Evolutionary conservation across 2,888 invertebrate species (phyloP).

Genomic region (Hydriomena furcata): DNA sequence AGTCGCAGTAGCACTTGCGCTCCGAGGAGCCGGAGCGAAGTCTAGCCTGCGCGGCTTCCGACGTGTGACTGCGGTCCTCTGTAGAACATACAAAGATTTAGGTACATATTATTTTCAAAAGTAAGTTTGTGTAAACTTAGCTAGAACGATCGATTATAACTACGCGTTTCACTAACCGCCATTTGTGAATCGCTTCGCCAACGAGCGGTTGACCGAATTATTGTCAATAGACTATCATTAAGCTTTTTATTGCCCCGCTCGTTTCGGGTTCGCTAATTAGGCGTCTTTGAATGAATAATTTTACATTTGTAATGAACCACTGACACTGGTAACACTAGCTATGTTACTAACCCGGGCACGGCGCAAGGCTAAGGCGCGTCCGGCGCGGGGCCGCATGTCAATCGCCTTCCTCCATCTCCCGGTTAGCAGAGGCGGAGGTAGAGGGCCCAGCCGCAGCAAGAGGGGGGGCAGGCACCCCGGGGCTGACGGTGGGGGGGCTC

Average conservation of each 20-base stretch:
- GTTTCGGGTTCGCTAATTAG: too few species aligned
- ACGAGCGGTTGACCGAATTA: too few species aligned
- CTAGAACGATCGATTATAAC: too few species aligned
- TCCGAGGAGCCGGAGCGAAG: neutral
- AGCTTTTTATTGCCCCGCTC: too few species aligned
- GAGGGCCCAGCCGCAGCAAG: slow-evolving; percentile 12
- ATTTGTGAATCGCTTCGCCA: too few species aligned
- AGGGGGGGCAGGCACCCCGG: slow-evolving; percentile 29
- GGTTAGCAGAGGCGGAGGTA: neutral
- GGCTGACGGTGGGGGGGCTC: slow-evolving; percentile 50
- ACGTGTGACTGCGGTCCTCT: slow-evolving; percentile 16
- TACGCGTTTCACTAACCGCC: too few species aligned
- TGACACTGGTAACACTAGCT: too few species aligned
- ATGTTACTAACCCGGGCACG: slow-evolving; percentile 16
- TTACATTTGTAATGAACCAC: too few species aligned
- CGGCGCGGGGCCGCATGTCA: slow-evolving; percentile 19
- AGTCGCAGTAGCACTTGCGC: slow-evolving; percentile 18
- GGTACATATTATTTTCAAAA: too few species aligned
- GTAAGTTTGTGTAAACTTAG: too few species aligned
- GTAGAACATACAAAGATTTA: neutral
- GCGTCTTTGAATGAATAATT: too few species aligned
- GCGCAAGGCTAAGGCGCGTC: slow-evolving; percentile 6
- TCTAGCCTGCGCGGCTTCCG: neutral
- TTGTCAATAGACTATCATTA: too few species aligned
- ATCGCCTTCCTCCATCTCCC: slow-evolving; percentile 13